Evolutionary conservation across 2,797 vertebrate genomes (phyloP).

Genomic region (Eospalax fontanierii): DNA sequence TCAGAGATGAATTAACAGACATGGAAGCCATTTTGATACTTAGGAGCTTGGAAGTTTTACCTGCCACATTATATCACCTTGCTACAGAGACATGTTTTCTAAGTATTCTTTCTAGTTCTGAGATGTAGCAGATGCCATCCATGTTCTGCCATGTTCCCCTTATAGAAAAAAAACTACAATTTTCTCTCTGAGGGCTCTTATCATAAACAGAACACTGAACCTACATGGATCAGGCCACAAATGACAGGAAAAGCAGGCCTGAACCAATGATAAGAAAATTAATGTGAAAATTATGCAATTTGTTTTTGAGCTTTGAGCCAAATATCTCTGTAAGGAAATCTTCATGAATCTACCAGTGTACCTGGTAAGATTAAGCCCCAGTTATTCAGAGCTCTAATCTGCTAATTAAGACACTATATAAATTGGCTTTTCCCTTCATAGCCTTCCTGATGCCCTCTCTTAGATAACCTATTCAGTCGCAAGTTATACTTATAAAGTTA

Average conservation of each 20-base stretch:
- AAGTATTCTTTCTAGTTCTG: neutral
- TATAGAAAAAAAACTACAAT: neutral
- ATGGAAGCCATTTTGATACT: neutral
- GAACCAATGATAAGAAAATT: neutral
- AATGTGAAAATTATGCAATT: neutral
- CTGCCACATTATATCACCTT: neutral
- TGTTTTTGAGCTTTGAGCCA: neutral
- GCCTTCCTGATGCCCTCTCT: neutral
- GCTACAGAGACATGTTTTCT: neutral
- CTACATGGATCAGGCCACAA: neutral
- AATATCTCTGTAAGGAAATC: constrained; percentile 25
- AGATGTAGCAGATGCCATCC: neutral
- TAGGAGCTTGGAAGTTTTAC: constrained; percentile 26
- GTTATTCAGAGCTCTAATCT: neutral
- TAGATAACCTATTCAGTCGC: constrained; percentile 5
- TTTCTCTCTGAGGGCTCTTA: neutral
- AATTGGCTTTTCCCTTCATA: neutral
- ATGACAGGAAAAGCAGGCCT: neutral
- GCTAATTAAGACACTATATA: neutral
- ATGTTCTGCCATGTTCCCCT: neutral
- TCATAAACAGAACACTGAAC: neutral
- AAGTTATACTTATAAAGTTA: constrained; percentile 7
- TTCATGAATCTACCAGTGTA: neutral
- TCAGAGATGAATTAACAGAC: constrained; percentile 42
- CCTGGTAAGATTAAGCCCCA: neutral